Evolutionary conservation across 2,888 invertebrate species (phyloP).

Genomic region (Nephrotoma appendiculata): DNA sequence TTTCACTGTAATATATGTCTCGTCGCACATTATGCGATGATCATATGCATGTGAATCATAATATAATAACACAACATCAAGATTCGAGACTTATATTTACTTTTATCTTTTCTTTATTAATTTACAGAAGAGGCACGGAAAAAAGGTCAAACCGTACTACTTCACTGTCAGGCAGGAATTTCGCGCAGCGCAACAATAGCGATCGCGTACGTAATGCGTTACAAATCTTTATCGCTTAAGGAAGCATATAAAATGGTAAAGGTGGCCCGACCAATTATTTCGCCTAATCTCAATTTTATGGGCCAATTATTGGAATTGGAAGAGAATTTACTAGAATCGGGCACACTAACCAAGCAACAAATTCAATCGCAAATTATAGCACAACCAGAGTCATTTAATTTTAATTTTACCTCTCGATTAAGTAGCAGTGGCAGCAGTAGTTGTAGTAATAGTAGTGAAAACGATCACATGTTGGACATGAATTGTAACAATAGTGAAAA

Average conservation of each 20-base stretch:
- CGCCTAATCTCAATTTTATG: conserved; percentile 91
- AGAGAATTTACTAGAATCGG: conserved; percentile 42
- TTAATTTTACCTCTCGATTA: background rate
- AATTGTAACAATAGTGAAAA: background rate
- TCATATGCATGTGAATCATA: background rate
- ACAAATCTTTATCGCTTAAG: conserved; percentile 64
- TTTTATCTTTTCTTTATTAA: conserved; percentile 12
- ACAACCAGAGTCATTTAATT: background rate
- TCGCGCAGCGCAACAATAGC: conserved; percentile 89
- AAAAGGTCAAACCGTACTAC: conserved; percentile 46
- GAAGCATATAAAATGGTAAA: conserved; percentile 83
- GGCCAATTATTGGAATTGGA: conserved; percentile 77
- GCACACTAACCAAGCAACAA: conserved; percentile 22
- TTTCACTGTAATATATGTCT: background rate
- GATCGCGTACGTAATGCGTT: conserved; percentile 88
- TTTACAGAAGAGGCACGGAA: conserved; percentile 33
- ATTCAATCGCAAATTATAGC: conserved; percentile 9
- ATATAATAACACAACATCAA: background rate
- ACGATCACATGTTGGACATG: background rate
- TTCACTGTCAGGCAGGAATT: conserved; percentile 93
- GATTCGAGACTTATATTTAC: background rate
- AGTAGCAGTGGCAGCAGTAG: conserved; percentile 1
- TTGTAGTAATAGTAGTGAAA: conserved; percentile 1
- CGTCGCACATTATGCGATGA: background rate
- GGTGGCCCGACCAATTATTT: conserved; percentile 73